Evolutionary conservation across 2,797 vertebrate species (phyloP).

Genomic region (Pseudopleuronectes americanus): DNA sequence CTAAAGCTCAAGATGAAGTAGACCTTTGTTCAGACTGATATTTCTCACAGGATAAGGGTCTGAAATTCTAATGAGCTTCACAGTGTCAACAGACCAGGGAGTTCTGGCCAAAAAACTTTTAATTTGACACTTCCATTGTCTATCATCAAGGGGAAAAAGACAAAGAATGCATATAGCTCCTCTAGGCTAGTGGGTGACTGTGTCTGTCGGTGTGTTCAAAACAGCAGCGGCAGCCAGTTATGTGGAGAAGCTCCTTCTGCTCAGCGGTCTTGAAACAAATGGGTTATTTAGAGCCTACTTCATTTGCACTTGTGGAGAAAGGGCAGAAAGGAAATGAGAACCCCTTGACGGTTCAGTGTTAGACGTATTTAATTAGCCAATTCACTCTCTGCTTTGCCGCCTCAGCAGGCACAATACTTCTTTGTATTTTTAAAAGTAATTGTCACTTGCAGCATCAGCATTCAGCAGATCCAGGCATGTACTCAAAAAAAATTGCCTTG

Average conservation of each 20-base stretch:
- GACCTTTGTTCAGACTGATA: slow-evolving; percentile 64
- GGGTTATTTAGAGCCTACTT: slow-evolving; percentile 80
- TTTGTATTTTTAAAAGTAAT: slow-evolving; percentile 76
- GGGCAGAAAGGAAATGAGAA: slow-evolving; percentile 77
- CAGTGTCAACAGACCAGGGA: slow-evolving; percentile 60
- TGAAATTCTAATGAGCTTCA: slow-evolving; percentile 74
- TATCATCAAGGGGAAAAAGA: slow-evolving; percentile 58
- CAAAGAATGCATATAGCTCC: slow-evolving; percentile 40
- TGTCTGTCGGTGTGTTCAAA: slow-evolving; percentile 53
- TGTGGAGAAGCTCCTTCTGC: slow-evolving; percentile 64
- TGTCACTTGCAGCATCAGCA: slow-evolving; percentile 76
- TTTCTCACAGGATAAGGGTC: slow-evolving; percentile 61
- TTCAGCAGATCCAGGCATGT: slow-evolving; percentile 66
- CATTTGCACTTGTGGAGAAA: slow-evolving; percentile 79
- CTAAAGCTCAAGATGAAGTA: slow-evolving; percentile 46
- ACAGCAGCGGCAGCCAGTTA: slow-evolving; percentile 57
- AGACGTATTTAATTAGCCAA: slow-evolving; percentile 83
- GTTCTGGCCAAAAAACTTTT: slow-evolving; percentile 51
- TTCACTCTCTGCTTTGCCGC: slow-evolving; percentile 73
- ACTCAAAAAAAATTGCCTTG: slow-evolving; percentile 28
- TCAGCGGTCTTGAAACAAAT: slow-evolving; percentile 75
- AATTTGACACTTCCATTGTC: slow-evolving; percentile 71
- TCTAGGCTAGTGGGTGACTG: slow-evolving; percentile 52
- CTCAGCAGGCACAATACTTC: slow-evolving; percentile 68
- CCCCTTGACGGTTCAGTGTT: slow-evolving; percentile 66